These are phyloP conservation scores for Psittacula echo DNA, from an alignment of 2,797 vertebrate species.

Conservation along the genomic window DNA sequence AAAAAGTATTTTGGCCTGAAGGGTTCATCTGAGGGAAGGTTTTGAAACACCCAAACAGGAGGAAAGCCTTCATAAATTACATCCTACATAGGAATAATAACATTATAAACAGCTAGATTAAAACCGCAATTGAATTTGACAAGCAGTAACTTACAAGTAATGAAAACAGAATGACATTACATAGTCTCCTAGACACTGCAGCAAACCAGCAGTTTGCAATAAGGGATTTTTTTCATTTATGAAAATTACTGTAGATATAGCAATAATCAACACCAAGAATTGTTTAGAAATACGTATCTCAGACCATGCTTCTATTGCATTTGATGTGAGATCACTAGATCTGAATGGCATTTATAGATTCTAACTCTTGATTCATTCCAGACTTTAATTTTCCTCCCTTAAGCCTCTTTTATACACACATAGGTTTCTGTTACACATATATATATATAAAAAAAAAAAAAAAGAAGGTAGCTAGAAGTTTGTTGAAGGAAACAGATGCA, in stretches of 20 bases:
- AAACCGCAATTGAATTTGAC: neutral
- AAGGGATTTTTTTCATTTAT: neutral
- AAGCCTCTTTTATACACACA: neutral
- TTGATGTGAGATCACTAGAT: neutral
- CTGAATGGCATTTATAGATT: neutral
- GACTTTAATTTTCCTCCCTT: neutral
- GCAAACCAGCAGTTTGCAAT: neutral
- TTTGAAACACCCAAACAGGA: neutral
- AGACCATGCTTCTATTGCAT: neutral
- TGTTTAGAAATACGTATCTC: neutral
- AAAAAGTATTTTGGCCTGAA: neutral
- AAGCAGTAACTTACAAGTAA: neutral
- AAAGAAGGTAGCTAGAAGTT: neutral
- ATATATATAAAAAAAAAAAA: neutral
- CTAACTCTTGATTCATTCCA: neutral
- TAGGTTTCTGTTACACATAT: neutral
- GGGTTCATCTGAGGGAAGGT: neutral
- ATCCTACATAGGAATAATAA: neutral
- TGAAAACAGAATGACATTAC: neutral
- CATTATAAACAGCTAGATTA: neutral
- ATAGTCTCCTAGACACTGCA: neutral
- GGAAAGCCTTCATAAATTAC: neutral
- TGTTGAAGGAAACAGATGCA: neutral
- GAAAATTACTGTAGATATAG: neutral
- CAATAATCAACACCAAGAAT: neutral